A percentile compares a stretch with the other conserved stretches of the same genome.
These are phyloP conservation scores for Otus scops DNA, from an alignment of 2,797 vertebrate species.

Conservation along the genomic window DNA sequence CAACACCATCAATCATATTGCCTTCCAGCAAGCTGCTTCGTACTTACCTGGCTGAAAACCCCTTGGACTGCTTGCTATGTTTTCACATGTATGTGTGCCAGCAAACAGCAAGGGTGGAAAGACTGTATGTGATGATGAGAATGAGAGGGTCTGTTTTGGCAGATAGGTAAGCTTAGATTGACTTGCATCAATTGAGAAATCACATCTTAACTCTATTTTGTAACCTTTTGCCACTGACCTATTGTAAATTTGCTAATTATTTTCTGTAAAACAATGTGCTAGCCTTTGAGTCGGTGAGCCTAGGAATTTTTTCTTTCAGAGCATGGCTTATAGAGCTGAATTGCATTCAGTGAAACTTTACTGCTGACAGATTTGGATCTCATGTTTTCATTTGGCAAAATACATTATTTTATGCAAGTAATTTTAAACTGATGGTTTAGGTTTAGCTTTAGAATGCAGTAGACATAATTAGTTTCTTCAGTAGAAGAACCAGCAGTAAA, in stretches of 20 bases:
- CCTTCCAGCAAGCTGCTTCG: not conserved
- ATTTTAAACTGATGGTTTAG: conserved; percentile 10
- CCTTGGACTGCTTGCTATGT: accelerated
- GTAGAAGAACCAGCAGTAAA: conserved; percentile 3
- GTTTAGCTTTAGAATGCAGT: not conserved
- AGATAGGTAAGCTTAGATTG: not conserved
- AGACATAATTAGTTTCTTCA: not conserved
- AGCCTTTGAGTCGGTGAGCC: not conserved
- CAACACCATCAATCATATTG: not conserved
- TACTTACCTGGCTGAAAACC: not conserved
- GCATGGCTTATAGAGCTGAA: not conserved
- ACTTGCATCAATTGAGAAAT: not conserved
- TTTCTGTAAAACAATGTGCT: not conserved
- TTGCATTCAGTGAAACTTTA: not conserved
- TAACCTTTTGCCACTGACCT: not conserved
- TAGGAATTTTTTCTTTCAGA: not conserved
- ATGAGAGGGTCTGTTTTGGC: not conserved
- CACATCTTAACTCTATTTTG: not conserved
- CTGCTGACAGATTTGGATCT: not conserved
- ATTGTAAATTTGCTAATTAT: not conserved
- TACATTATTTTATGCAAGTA: not conserved
- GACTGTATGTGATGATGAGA: not conserved
- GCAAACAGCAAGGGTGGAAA: not conserved
- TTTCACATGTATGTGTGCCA: accelerated
- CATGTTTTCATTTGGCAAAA: not conserved